Base-by-base conservation (phyloP, 2,888 invertebrate species). In the Hylaea fasciaria region DNA sequence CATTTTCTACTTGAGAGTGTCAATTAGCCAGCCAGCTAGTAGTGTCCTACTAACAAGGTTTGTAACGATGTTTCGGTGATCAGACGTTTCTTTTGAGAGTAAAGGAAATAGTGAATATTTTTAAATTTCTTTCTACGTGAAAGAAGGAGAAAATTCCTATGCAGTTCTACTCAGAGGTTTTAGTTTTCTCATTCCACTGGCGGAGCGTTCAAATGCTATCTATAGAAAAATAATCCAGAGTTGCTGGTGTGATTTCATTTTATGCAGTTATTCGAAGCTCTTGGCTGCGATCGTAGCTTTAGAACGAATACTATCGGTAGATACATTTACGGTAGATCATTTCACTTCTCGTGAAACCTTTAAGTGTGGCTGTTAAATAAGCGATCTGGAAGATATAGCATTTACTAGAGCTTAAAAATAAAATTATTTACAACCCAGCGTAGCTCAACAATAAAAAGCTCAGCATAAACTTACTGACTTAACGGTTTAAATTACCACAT, bases 251-350 rank as follows among this genome's bases (percentile, higher is more conserved):
- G 71, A 76, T 76, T 77, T 77, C 72, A 78, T 78, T 79, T 74
- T 77, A 75, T 76, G 76, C 74, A 77, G 76, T 77, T 77, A 77
- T 79, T 78, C 71, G 72, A 76, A 73, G 69, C 78, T 77, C 76
- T 78, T 74, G 74, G 77, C 74, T 71, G 69, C 74, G 78, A 79
- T 80, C 76, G 78, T 74, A 74, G 74, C 74, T 84, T 81, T 78
- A 77, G 82, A 85, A 82, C 76, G 83, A 83, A 85, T 83, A 83
- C 82, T 78, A 52, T 83, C 74, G 70, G 77, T 73, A 80, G 81
- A 83, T 85, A 86, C 80, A 82, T 85, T 86, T 84, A 83, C 82
- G 77, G 81, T 82, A 78, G 80, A 83, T 83, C 78, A 83, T 85
- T 86, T 87, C 82, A 86, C 83, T 85, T 85, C 80, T 76, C 76